Conservation (phyloP, 2,797 vertebrate species). For the Channallabes apus region DNA sequence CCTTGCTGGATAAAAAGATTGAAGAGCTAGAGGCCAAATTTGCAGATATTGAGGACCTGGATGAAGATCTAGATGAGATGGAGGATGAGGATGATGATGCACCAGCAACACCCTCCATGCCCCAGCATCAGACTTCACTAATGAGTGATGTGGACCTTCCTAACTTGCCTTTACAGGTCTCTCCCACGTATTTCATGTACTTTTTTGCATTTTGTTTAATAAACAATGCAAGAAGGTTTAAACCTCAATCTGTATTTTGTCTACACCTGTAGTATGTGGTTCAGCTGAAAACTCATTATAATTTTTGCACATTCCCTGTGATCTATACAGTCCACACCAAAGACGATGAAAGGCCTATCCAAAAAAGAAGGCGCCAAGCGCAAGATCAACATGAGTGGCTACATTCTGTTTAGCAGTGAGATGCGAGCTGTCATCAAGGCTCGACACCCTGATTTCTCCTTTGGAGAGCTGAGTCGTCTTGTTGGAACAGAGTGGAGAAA, state of each 20-base stretch:
- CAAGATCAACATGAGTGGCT: slow-evolving; percentile 99
- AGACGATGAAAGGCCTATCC: slow-evolving; percentile 87
- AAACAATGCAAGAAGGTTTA: no score
- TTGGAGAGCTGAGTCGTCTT: slow-evolving; percentile 96
- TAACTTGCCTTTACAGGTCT: slow-evolving; percentile 92
- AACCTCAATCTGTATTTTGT: background rate
- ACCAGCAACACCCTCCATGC: slow-evolving; percentile 83
- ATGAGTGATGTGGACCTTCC: slow-evolving; percentile 88
- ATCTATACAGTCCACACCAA: slow-evolving; percentile 87
- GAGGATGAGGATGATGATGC: slow-evolving; percentile 92
- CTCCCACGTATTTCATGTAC: no score
- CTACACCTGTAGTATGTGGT: background rate
- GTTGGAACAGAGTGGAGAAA: slow-evolving; percentile 99
- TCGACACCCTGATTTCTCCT: slow-evolving; percentile 95
- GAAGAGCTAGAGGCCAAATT: slow-evolving; percentile 95
- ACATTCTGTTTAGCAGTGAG: slow-evolving; percentile 99
- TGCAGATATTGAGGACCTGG: slow-evolving; percentile 88
- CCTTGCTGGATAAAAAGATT: slow-evolving; percentile 94
- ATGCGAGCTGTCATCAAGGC: slow-evolving; percentile 99
- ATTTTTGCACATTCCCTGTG: background rate
- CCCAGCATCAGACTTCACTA: slow-evolving; percentile 88
- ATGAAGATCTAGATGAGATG: slow-evolving; percentile 93
- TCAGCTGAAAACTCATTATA: background rate
- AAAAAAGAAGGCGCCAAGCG: slow-evolving; percentile 98
- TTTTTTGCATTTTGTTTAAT: no score